Conservation (phyloP, 2,113 vertebrate species). For the Muntiacus muntjak region DNA sequence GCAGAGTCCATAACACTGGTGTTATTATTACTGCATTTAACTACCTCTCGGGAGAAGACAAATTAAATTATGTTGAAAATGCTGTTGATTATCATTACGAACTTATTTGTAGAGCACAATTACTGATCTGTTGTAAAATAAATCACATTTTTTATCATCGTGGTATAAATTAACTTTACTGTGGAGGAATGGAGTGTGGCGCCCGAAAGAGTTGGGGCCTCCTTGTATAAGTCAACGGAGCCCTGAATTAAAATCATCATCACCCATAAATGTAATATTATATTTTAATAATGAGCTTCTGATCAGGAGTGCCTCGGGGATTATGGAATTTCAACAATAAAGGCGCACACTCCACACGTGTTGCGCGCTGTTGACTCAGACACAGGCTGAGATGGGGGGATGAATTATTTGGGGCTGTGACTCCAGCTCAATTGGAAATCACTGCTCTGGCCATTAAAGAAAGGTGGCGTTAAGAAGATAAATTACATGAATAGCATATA, state of each 20-base stretch:
- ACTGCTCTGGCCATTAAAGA: conserved; percentile 68
- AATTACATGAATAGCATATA: conserved; percentile 72
- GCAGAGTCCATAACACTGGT: conserved; percentile 86
- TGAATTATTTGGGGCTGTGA: conserved; percentile 70
- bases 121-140: conserved; percentile 93
- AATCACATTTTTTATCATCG: conserved; percentile 92
- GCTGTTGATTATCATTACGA: conserved; percentile 91
- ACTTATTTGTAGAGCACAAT: conserved; percentile 93
- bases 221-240: conserved; percentile 74
- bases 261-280: conserved; percentile 71
- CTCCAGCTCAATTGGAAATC: conserved; percentile 64
- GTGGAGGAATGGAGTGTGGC: conserved; percentile 76
- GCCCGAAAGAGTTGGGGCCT: conserved; percentile 77
- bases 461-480: conserved; percentile 64
- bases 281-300: conserved; percentile 82
- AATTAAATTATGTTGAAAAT: conserved; percentile 94
- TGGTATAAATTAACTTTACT: conserved; percentile 87
- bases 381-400: conserved; percentile 56
- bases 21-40: conserved; percentile 91
- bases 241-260: conserved; percentile 83
- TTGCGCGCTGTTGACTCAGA: conserved; percentile 60
- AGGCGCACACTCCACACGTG: conserved; percentile 54
- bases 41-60: conserved; percentile 90
- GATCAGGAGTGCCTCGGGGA: conserved; percentile 75
- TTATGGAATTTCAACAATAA: conserved; percentile 69